Conservation (phyloP, 2,797 vertebrate species). For the Neostethus bicornis region DNA sequence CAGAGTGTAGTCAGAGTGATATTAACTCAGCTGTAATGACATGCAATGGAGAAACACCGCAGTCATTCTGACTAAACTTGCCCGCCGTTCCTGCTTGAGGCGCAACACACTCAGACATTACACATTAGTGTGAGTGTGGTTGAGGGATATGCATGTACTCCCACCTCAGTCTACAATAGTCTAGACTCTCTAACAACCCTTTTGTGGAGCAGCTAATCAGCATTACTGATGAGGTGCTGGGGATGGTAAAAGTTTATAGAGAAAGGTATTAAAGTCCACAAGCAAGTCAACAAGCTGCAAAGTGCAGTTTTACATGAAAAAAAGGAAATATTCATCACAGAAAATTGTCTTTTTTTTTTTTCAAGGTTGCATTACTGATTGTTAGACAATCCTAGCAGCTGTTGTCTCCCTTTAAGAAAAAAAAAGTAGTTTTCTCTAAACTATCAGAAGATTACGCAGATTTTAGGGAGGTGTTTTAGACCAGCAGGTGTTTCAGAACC, state of each 20-base stretch:
- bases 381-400: slow-evolving; percentile 46
- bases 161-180: slow-evolving; percentile 49
- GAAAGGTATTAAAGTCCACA: slow-evolving; percentile 21
- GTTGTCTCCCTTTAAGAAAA: slow-evolving; percentile 39
- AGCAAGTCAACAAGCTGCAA: slow-evolving; percentile 13
- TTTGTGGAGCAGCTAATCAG: slow-evolving; percentile 59
- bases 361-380: too few relatives aligned
- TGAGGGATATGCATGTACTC: slow-evolving; percentile 44
- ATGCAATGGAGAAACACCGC: slow-evolving; percentile 45
- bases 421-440: slow-evolving; percentile 50
- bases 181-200: slow-evolving; percentile 69
- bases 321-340: slow-evolving; percentile 33
- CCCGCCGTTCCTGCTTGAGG: slow-evolving; percentile 40
- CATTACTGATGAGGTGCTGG: slow-evolving; percentile 48
- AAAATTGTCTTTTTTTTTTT: slow-evolving; percentile 41
- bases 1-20: slow-evolving; percentile 38
- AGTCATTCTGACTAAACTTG: slow-evolving; percentile 48
- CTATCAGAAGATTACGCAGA: slow-evolving; percentile 40
- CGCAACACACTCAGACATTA: slow-evolving; percentile 48
- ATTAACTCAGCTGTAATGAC: slow-evolving; percentile 57
- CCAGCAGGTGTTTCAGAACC: slow-evolving; percentile 43
- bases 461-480: slow-evolving; percentile 38
- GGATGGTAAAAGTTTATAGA: slow-evolving; percentile 30
- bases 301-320: slow-evolving; percentile 36
- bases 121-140: slow-evolving; percentile 47